A percentile compares a stretch with the other conserved stretches of the same genome.
Evolutionary conservation across 2,797 vertebrate species (phyloP).

Genomic region (Platyrinchus mystaceus): DNA sequence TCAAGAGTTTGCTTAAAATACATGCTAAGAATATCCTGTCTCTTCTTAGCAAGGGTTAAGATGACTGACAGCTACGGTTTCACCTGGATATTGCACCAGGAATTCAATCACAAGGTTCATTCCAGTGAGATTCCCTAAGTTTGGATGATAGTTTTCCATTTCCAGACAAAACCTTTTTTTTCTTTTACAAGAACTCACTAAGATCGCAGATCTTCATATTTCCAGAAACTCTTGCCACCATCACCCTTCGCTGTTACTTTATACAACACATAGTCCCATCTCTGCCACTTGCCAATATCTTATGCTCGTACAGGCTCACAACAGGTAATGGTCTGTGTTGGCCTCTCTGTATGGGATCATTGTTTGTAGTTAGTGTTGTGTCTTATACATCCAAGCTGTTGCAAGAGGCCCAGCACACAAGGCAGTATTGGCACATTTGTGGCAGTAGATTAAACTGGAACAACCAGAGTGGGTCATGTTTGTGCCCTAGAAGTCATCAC

Average conservation of each 20-base stretch:
- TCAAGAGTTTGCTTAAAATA: background rate
- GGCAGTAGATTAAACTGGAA: background rate
- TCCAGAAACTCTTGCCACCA: background rate
- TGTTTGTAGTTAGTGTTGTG: background rate
- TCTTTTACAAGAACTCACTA: background rate
- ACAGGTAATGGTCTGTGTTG: accelerated
- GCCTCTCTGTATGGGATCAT: background rate
- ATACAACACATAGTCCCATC: background rate
- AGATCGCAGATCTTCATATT: background rate
- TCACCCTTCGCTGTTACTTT: background rate
- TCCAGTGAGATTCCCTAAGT: background rate
- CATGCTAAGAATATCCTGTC: background rate
- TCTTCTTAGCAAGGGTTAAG: background rate
- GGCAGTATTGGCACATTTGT: background rate
- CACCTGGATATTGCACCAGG: background rate
- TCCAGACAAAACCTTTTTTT: background rate
- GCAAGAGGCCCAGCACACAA: background rate
- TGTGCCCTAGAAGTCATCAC: background rate
- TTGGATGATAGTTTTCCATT: background rate
- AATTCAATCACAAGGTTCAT: background rate
- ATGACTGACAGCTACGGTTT: background rate
- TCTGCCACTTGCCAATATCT: background rate
- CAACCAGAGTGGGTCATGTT: background rate
- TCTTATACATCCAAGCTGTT: background rate
- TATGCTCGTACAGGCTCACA: background rate